Percentiles rank a stretch among this genome's conserved stretches.
These are phyloP conservation scores for pig (Sus scrofa) DNA, from an alignment of 2,113 vertebrate species.

Conservation along the genomic window DNA sequence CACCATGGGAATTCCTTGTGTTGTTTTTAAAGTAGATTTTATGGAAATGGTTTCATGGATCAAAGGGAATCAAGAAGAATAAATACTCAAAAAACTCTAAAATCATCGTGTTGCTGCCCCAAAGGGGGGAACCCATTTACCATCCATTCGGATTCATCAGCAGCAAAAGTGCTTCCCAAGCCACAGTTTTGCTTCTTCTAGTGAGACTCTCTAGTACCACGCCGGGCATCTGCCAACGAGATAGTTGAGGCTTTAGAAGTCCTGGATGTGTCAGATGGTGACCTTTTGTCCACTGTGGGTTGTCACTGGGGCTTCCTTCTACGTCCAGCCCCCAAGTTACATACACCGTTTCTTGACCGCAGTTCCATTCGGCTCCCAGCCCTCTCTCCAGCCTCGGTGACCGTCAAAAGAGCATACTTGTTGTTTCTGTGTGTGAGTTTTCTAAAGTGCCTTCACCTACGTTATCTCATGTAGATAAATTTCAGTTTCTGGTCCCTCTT, in stretches of 20 bases:
- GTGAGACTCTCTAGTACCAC: neutral
- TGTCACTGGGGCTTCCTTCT: neutral
- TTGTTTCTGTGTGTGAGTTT: neutral
- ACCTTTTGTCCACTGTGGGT: neutral
- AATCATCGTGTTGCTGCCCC: neutral
- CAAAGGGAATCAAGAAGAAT: neutral
- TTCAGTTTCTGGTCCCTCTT: neutral
- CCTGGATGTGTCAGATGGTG: neutral
- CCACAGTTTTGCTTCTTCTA: conserved; percentile 5
- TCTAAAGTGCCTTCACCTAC: neutral
- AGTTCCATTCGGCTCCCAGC: neutral
- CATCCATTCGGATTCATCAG: neutral
- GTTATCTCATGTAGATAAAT: neutral
- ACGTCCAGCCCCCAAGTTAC: neutral
- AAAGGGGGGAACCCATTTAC: neutral
- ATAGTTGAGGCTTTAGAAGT: conserved; percentile 21
- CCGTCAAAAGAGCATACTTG: neutral
- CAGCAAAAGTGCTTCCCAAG: neutral
- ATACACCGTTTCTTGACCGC: neutral
- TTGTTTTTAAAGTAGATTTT: conserved; percentile 40
- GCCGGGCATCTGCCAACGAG: neutral
- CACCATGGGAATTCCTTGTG: neutral
- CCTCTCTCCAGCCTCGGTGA: neutral
- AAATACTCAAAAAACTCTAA: neutral
- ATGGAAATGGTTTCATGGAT: neutral